Conservation (phyloP, 2,888 invertebrate genomes). For the Meganola albula region DNA sequence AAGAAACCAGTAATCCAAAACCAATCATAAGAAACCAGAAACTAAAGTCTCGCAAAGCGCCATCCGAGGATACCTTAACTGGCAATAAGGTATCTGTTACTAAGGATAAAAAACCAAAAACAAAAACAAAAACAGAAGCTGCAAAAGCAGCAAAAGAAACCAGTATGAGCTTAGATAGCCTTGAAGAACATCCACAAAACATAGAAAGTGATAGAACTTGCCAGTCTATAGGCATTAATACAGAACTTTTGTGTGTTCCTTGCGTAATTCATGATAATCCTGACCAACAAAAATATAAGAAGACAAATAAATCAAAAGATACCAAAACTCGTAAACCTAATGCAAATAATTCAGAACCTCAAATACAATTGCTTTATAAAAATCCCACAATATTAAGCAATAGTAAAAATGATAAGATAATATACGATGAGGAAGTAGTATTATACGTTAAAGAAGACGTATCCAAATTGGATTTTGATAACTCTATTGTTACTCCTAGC, state of each 20-base stretch:
- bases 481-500: slow-evolving; percentile 22
- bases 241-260: slow-evolving; percentile 60
- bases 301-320: slow-evolving; percentile 13
- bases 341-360: slow-evolving; percentile 30
- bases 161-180: slow-evolving; percentile 64
- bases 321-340: slow-evolving; percentile 16
- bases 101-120: slow-evolving; percentile 21
- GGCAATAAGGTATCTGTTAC: slow-evolving; percentile 15
- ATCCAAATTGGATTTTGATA: slow-evolving; percentile 14
- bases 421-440: background rate
- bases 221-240: slow-evolving; percentile 58
- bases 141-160: slow-evolving; percentile 43
- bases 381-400: slow-evolving; percentile 45
- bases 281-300: slow-evolving; percentile 20
- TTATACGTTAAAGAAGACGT: background rate
- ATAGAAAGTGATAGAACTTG: slow-evolving; percentile 32
- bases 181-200: slow-evolving; percentile 40
- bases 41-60: slow-evolving; percentile 11
- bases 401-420: background rate
- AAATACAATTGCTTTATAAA: slow-evolving; percentile 57
- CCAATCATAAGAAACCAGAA: slow-evolving; percentile 19
- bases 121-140: slow-evolving; percentile 19
- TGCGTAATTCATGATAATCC: slow-evolving; percentile 47
- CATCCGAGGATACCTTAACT: slow-evolving; percentile 15
- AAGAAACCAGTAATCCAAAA: slow-evolving; percentile 10